phyloP scores from a whole-genome alignment of 2,113 vertebrate species.

The Nothocercus julius region DNA sequence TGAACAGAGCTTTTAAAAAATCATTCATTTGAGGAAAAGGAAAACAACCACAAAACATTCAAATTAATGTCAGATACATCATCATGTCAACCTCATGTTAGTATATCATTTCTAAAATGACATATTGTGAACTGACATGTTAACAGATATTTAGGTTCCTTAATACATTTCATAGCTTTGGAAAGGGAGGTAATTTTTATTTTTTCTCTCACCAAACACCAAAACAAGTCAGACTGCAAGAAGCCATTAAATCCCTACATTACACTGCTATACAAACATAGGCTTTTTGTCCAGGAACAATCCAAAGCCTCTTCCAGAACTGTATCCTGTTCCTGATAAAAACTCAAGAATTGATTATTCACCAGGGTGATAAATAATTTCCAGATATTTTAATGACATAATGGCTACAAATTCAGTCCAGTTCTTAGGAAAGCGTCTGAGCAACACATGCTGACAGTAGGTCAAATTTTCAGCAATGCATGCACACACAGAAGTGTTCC shows the following conservation, averaged over 20 bases:
- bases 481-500: neutral
- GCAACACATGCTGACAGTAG: accelerated
- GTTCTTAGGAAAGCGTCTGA: neutral
- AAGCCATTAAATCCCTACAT: neutral
- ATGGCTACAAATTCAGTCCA: neutral
- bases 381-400: neutral
- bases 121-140: neutral
- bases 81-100: neutral
- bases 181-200: neutral
- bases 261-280: neutral
- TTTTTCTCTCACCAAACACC: neutral
- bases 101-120: neutral
- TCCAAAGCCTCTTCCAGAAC: neutral
- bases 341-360: neutral
- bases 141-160: neutral
- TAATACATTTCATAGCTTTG: neutral
- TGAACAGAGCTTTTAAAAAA: neutral
- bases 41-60: neutral
- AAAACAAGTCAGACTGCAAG: neutral
- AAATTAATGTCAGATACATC: neutral
- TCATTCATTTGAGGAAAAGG: neutral
- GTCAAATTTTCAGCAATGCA: neutral
- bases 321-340: neutral
- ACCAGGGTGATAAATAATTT: neutral
- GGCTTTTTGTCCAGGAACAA: neutral